Evolutionary conservation across 2,113 vertebrate genomes (phyloP), one percentile per base, ranked within the genome.

Genomic region (Zingel zingel): DNA sequence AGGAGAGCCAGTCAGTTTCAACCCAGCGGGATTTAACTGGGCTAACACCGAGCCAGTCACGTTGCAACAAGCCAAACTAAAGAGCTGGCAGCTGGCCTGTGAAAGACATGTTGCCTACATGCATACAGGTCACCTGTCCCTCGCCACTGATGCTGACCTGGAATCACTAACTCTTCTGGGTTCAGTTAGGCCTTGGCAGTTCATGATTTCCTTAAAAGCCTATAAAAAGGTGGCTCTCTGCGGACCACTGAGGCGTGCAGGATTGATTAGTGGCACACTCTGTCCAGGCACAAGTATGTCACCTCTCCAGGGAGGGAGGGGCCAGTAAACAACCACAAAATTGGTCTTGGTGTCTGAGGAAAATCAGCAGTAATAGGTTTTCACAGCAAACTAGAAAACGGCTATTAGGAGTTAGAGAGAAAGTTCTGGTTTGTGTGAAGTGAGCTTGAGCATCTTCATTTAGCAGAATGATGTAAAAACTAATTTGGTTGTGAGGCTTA

Each of bases 241-340:
- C 2, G 25, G 90, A 50, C 61, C 50, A 12, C 8, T 0, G 74
- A 48, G 54, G 79, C 50, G 6, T 82, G 82, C 56, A 87, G 48
- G 79, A 93, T 83, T 91, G 91, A 92, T 93, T 87, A 79, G 81
- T 70, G 82, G 66, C 85, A 54, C 81, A 58, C 56, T 83, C 63
- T 53, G 74, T 88, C 86, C 78, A 86, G 83, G 82, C 84, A 84
- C 88, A 92, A 91, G 88, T 88, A 69, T 93, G 89, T 90, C 91
- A 90, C 82, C 83, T 83, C 92, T 83, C 84, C 65, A 0, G 88
- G 85, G 91, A 84, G 56, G 53, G 43, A 48, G 5, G 16, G 80
- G 64, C 79, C 85, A 70, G 88, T 86, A 89, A 89, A 88, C 89
- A 91, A 70, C 77, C 69, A 48, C 65, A 65, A 53, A 53, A 69